These are phyloP conservation scores for Brachyhypopomus occidentalis DNA, from an alignment of 2,113 vertebrate genomes.

Conservation along the genomic window DNA sequence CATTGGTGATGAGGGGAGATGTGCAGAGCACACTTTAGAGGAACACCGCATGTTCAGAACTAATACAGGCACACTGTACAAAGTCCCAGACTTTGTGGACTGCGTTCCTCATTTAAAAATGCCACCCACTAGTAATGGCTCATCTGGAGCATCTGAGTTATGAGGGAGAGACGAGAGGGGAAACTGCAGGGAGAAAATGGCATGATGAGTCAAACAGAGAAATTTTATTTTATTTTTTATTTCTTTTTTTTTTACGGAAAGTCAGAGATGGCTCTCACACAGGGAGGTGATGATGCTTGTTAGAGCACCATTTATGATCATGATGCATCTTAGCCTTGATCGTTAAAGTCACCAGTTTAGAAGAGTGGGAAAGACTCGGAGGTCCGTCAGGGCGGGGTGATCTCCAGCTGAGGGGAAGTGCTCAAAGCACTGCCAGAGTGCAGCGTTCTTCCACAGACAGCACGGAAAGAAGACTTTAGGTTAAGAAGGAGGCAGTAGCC, in stretches of 20 bases:
- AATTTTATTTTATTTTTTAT: no score
- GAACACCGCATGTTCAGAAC: no score
- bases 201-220: conserved; percentile 24
- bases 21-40: not conserved
- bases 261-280: conserved; percentile 41
- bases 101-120: not conserved
- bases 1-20: not conserved
- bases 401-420: conserved; percentile 72
- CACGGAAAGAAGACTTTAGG: conserved; percentile 51
- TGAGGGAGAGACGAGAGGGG: not conserved
- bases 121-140: not conserved
- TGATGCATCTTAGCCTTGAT: conserved; percentile 8
- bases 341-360: conserved; percentile 28
- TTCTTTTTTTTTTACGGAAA: conserved; percentile 6
- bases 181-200: conserved; percentile 11
- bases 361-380: not conserved
- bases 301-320: conserved; percentile 17
- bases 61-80: no score
- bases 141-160: not conserved
- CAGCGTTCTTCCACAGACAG: conserved; percentile 59
- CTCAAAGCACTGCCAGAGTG: conserved; percentile 64
- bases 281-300: conserved; percentile 28
- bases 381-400: conserved; percentile 46
- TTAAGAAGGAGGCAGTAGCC: conserved; percentile 37
- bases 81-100: not conserved